Conservation (phyloP, 1,140 invertebrate genomes). For the Thaumetopoea pityocampa region DNA sequence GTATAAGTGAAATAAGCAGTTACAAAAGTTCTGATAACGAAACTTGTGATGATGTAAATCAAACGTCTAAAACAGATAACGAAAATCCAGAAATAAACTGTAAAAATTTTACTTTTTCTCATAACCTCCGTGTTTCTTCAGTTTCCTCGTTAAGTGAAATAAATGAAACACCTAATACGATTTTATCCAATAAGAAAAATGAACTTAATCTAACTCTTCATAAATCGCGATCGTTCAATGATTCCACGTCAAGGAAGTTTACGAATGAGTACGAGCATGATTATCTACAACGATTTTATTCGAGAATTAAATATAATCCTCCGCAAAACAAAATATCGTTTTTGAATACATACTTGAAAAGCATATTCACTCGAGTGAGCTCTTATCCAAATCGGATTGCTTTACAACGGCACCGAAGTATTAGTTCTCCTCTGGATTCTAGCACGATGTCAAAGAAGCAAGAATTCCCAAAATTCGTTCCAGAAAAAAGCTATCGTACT, state of each 20-base stretch:
- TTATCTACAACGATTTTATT: constrained; percentile 46
- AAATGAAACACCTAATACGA: constrained; percentile 23
- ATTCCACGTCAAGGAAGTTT: constrained; percentile 28
- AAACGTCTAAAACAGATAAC: constrained; percentile 25
- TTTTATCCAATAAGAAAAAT: constrained; percentile 31
- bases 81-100: constrained; percentile 12
- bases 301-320: constrained; percentile 45
- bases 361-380: constrained; percentile 55
- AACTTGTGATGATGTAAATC: constrained; percentile 41
- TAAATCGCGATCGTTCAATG: constrained; percentile 59
- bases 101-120: constrained; percentile 17
- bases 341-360: constrained; percentile 72
- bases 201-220: constrained; percentile 35
- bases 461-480: constrained; percentile 33
- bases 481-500: constrained; percentile 28
- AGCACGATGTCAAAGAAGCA: constrained; percentile 28
- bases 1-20: constrained; percentile 65
- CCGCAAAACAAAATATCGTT: constrained; percentile 70
- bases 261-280: constrained; percentile 23
- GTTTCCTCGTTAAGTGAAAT: constrained; percentile 25
- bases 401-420: constrained; percentile 48
- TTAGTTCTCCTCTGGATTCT: constrained; percentile 40
- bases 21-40: constrained; percentile 75
- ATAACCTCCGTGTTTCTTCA: constrained; percentile 18
- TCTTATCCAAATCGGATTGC: constrained; percentile 62